Percentiles rank a stretch among this genome's conserved stretches.
phyloP scores from a whole-genome alignment of 2,113 vertebrate genomes.

The Laticauda laticaudata region DNA sequence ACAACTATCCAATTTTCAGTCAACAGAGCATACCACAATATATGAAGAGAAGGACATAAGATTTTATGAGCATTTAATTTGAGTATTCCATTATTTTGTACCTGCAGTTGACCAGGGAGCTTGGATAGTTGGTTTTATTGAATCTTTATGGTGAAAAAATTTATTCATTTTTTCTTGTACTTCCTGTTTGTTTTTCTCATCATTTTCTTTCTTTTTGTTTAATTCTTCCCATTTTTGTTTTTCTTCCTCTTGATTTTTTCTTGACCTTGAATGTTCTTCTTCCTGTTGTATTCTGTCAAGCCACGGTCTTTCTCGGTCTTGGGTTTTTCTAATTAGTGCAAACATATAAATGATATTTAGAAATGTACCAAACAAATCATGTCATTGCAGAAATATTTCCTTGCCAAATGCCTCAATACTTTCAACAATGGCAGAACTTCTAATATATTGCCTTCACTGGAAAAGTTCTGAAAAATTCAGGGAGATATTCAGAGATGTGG shows the following conservation, averaged over 20 bases:
- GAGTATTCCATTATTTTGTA: conserved; percentile 34
- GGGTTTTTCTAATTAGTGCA: conserved; percentile 37
- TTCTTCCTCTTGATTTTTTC: conserved; percentile 71
- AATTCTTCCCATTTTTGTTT: conserved; percentile 72
- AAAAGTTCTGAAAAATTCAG: background rate
- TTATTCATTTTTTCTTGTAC: conserved; percentile 84
- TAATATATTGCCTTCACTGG: background rate
- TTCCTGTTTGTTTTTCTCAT: conserved; percentile 76
- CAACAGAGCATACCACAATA: background rate
- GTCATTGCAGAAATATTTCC: background rate
- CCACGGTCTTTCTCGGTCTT: conserved; percentile 75
- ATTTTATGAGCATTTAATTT: background rate
- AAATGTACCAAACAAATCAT: background rate
- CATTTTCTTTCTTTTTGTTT: conserved; percentile 73
- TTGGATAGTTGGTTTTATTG: conserved; percentile 66
- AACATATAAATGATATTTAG: background rate
- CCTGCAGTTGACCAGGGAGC: conserved; percentile 83
- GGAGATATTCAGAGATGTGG: background rate
- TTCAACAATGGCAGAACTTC: background rate
- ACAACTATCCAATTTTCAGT: background rate
- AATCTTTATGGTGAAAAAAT: conserved; percentile 82
- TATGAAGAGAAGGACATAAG: background rate
- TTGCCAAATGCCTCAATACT: background rate
- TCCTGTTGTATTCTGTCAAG: conserved; percentile 69
- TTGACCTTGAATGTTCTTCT: conserved; percentile 63